Conservation (phyloP, 2,113 vertebrate species). For the Oreotragus oreotragus region DNA sequence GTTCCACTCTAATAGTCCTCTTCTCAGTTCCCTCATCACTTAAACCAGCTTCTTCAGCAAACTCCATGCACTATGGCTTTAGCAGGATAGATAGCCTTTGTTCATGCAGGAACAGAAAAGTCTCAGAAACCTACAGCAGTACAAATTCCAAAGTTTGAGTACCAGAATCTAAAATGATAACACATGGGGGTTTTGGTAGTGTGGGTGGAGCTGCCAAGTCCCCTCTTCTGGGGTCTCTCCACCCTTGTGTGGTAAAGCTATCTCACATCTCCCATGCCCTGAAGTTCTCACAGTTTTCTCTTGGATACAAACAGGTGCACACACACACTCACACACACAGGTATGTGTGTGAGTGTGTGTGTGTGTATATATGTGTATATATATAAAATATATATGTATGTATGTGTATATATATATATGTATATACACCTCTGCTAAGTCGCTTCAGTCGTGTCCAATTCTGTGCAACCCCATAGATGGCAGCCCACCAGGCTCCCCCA, state of each 20-base stretch:
- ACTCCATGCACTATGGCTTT: not conserved
- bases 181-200: not conserved
- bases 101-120: not conserved
- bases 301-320: not conserved
- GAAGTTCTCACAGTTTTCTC: not conserved
- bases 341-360: no score
- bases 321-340: no score
- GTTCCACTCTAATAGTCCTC: not conserved
- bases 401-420: no score
- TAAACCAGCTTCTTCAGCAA: not conserved
- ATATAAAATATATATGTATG: no score
- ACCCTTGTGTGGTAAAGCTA: not conserved
- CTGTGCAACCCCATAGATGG: accelerated
- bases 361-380: no score
- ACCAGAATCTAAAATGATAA: not conserved
- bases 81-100: not conserved
- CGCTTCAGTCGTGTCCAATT: no score
- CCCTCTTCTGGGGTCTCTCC: not conserved
- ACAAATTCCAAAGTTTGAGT: not conserved
- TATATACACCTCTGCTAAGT: no score
- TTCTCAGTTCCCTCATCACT: not conserved
- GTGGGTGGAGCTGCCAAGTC: not conserved
- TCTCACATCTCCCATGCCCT: not conserved
- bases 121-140: not conserved
- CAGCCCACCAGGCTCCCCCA: no score